Evolutionary conservation across 2,113 vertebrate species (phyloP).

Genomic region (Meles meles): DNA sequence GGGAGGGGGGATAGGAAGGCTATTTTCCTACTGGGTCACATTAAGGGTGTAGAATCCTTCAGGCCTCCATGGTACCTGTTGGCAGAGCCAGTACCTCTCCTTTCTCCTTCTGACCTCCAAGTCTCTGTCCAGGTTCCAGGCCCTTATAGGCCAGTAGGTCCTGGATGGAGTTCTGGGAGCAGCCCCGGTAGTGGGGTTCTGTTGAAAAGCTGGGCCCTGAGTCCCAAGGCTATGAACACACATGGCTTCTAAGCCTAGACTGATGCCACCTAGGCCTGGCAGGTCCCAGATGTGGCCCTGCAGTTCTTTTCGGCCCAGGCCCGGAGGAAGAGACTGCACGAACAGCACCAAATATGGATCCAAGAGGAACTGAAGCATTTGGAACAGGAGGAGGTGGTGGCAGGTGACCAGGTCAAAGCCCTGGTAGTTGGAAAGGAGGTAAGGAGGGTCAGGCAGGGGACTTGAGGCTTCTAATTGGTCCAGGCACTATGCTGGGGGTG

Average conservation of each 20-base stretch:
- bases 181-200: background rate
- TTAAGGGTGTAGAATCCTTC: background rate
- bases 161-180: background rate
- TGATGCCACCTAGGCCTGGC: background rate
- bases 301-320: conserved; percentile 80
- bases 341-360: conserved; percentile 84
- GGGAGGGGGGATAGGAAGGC: background rate
- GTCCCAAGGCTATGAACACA: background rate
- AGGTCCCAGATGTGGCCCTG: conserved; percentile 74
- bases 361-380: conserved; percentile 77
- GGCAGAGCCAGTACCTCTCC: background rate
- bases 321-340: conserved; percentile 80
- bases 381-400: conserved; percentile 76
- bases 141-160: background rate
- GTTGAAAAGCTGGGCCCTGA: background rate
- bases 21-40: background rate
- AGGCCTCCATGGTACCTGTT: background rate
- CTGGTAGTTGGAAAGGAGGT: conserved; percentile 12
- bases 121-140: background rate
- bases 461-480: background rate
- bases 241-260: background rate
- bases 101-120: background rate
- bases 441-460: background rate
- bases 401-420: conserved; percentile 57
- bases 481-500: background rate